A percentile compares a stretch with the other conserved stretches of the same genome.
Evolutionary conservation across 2,797 vertebrate species (phyloP).

Genomic region (Masticophis lateralis): DNA sequence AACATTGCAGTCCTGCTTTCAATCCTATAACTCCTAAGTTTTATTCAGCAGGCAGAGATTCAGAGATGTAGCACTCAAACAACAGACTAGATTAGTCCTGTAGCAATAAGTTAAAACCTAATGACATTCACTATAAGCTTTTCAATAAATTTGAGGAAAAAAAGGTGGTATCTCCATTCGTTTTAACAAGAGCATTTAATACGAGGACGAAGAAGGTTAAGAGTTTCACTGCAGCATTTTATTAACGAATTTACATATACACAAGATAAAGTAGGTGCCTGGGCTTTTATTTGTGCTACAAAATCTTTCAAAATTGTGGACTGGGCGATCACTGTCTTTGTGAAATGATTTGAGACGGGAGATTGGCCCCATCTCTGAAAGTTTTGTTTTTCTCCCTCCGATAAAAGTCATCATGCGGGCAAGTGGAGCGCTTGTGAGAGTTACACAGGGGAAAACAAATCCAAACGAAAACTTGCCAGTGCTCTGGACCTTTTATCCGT

Average conservation of each 20-base stretch:
- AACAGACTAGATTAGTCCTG: background rate
- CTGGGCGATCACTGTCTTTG: conserved; percentile 42
- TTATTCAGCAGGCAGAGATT: background rate
- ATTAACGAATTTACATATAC: conserved; percentile 78
- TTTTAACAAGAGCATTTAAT: background rate
- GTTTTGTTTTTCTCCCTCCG: conserved; percentile 14
- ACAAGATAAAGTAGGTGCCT: conserved; percentile 65
- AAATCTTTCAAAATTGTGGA: conserved; percentile 56
- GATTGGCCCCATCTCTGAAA: conserved; percentile 39
- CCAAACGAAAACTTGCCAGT: conserved; percentile 58
- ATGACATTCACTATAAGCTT: background rate
- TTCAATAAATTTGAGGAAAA: too few species aligned
- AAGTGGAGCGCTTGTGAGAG: background rate
- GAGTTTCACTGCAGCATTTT: conserved; percentile 72
- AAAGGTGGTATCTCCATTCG: too few species aligned
- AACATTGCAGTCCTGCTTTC: background rate
- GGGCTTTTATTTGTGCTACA: conserved; percentile 53
- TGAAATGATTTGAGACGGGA: conserved; percentile 38
- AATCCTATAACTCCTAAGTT: background rate
- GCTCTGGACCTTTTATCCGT: conserved; percentile 57
- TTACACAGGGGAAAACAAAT: conserved; percentile 47
- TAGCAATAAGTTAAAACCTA: background rate
- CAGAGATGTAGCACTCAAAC: background rate
- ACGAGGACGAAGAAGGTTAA: background rate
- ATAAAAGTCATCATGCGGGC: conserved; percentile 40